Evolutionary conservation across 2,888 invertebrate genomes (phyloP), one percentile per base, ranked within the genome.

Genomic region (Ellobium chinense): DNA sequence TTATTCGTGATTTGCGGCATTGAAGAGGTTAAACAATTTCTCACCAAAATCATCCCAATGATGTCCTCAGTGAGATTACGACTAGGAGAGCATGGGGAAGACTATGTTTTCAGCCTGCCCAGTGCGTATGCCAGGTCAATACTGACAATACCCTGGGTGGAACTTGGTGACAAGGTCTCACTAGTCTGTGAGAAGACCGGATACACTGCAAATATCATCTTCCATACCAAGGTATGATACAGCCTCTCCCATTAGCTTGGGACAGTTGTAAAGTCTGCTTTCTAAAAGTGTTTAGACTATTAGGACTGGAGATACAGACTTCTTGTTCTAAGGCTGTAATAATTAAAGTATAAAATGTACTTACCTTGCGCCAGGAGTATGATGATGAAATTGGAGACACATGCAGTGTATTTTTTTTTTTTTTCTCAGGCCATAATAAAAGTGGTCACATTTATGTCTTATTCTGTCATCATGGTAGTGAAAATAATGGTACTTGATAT

Each of bases 71-170:
- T 92, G 34, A 84, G 83, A 12, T 84, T 93, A 62, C 85, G 85
- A 29, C 83, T 93, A 70, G 76, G 90, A 37, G 86, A 89, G n/a
- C 85, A 88, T 77, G 90, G 89, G 74, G 94, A 94, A 85, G 93
- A 92, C 77, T 94, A 94, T 87, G 90, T 91, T 72, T 92, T 94
- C 82, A 88, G 91, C 58, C 88, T 94, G 84, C 94, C 94, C 1
- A 93, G 93, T 84, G 93, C 93, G 58, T 94, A 93, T 85, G 94
- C 93, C 18, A 85, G 94, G n/a, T 94, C 94, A n/a, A 94, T 94
- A 69, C 90, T 94, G 36, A 94, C 94, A 0, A 91, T 93, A 14
- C 94, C 94, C 18, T 94, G 94, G 94, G 91, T 94, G 34, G 94
- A 94, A 82, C 88, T 94, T 39, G 94, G 94, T 1, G 94, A 94